Evolutionary conservation across 1,140 invertebrate species (phyloP), one percentile per base, ranked within the genome.

Genomic region (Centruroides sculpturatus): DNA sequence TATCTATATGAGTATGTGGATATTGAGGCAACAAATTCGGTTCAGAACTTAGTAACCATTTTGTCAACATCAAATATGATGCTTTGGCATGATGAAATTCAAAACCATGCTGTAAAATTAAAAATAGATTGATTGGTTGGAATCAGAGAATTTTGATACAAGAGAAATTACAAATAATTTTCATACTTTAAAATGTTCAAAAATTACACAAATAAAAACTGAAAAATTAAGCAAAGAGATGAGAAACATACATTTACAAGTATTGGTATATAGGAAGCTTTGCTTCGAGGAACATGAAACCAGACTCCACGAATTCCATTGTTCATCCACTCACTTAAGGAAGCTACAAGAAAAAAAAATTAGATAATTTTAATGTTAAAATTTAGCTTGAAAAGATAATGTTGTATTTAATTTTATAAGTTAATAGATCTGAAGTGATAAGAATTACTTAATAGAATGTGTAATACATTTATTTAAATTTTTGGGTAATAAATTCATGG

Each of bases 81-180:
- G 83, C 77, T 65, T 84, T 82, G 0, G 88, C 86, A 78, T 93
- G 88, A 75, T 95, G 90, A 70, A 85, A 93, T 59, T 83, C 82
- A 70, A 94, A 93, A 23, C 85, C 87, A 69, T 85, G 79, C 81
- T 87, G 66, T 55, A 64, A 67, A 59, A 56, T 54, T 56, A 36
- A 41, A 60, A 67, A 64, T 57, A 23, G 23, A 23, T 2, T 23
- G 23, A 23, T 23, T 23, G 23, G 23, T 23, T 23, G 23, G 23
- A 23, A 23, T 23, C 23, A 23, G 23, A 23, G 23, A 23, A 23
- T 23, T 23, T 23, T 23, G 41, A 49, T 34, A 55, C 62, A n/a
- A 55, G 46, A 34, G 59, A 53, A 62, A 10, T 52, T 49, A 52
- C 1, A 11, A 49, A 46, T 51, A 51, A 23, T 23, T 23, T 23